Conservation (phyloP, 92 coral and sea anemone genomes). For the Epizoanthus rinbou region DNA sequence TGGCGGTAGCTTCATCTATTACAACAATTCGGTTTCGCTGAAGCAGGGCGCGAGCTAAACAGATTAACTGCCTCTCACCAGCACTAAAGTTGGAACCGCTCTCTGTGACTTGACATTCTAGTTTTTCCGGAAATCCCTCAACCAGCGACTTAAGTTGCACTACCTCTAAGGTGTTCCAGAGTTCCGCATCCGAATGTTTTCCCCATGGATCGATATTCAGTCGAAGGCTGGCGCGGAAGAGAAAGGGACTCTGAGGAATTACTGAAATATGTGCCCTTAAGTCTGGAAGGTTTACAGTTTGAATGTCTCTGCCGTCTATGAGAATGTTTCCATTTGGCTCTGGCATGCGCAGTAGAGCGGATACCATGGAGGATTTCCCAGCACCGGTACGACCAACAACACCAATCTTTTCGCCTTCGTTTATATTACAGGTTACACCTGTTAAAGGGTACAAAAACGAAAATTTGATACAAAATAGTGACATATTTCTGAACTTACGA, state of each 20-base stretch:
- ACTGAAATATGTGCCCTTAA: slow-evolving; percentile 10
- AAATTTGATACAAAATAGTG: not conserved
- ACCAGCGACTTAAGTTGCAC: slow-evolving; percentile 16
- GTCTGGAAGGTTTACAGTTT: slow-evolving; percentile 17
- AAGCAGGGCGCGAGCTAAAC: slow-evolving; percentile 30
- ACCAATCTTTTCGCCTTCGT: slow-evolving; percentile 8
- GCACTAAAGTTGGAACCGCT: slow-evolving; percentile 25
- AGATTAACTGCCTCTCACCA: slow-evolving; percentile 29
- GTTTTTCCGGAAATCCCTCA: slow-evolving; percentile 6
- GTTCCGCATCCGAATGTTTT: not conserved
- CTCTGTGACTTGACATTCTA: slow-evolving; percentile 16
- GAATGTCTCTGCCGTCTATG: slow-evolving; percentile 1
- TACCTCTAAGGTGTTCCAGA: slow-evolving; percentile 32
- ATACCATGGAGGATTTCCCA: slow-evolving; percentile 23
- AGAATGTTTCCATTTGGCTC: slow-evolving; percentile 18
- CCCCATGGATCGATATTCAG: slow-evolving; percentile 11
- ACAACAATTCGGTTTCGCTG: slow-evolving; percentile 6
- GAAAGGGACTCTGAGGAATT: slow-evolving; percentile 19
- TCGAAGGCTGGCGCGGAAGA: slow-evolving; percentile 35
- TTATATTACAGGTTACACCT: slow-evolving; percentile 5
- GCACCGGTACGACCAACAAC: slow-evolving; percentile 32
- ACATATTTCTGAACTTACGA: not conserved
- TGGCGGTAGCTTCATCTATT: slow-evolving; percentile 29
- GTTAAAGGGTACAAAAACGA: not conserved
- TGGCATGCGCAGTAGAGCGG: slow-evolving; percentile 37